Percentiles rank a stretch among this genome's conserved stretches.
Evolutionary conservation across 2,113 vertebrate species (phyloP).

Genomic region (Cranoglanis bouderius): DNA sequence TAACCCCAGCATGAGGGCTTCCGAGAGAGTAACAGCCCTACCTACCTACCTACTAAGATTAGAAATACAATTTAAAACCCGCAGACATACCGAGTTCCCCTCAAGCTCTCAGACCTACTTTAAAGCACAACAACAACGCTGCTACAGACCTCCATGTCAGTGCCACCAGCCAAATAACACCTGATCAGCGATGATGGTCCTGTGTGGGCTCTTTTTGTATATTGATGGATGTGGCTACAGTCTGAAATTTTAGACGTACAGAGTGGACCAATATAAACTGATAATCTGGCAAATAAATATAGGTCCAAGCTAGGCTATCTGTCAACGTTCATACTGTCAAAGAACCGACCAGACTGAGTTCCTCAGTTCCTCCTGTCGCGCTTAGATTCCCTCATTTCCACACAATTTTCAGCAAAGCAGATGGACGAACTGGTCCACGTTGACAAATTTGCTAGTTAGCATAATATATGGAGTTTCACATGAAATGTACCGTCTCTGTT

Average conservation of each 20-base stretch:
- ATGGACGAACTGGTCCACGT: neutral
- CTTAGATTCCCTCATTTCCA: neutral
- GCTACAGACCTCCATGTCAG: neutral
- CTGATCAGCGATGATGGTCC: neutral
- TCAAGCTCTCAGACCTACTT: conserved; percentile 13
- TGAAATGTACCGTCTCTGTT: neutral
- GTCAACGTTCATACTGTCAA: neutral
- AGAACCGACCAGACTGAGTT: neutral
- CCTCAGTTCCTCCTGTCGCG: neutral
- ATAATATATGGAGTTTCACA: neutral
- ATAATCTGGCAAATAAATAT: neutral
- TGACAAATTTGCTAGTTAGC: neutral
- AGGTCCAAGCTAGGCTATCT: neutral
- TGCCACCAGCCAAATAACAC: neutral
- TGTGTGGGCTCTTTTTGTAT: neutral
- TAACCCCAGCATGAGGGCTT: conserved; percentile 36
- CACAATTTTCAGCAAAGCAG: neutral
- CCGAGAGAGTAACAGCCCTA: neutral
- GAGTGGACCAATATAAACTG: neutral
- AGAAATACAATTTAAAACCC: conserved; percentile 32
- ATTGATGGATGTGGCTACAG: neutral
- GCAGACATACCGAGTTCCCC: conserved; percentile 11
- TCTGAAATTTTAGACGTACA: neutral
- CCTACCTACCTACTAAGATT: conserved; percentile 25
- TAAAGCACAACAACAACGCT: neutral